Conservation (phyloP, 2,797 vertebrate species). For the Gila robusta region DNA sequence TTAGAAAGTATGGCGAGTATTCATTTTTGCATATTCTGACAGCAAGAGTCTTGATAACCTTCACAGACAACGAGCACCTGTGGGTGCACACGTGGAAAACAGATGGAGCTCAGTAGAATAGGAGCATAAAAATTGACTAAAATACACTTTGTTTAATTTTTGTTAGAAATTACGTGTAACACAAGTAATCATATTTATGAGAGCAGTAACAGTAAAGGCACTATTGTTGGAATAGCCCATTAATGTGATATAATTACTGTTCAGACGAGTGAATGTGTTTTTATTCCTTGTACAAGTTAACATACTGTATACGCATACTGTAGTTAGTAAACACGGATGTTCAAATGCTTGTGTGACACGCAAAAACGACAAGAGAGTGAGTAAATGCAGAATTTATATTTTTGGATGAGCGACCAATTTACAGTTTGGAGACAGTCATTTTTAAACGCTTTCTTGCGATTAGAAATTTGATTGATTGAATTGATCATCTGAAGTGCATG, state of each 20-base stretch:
- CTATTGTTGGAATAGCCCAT: not conserved
- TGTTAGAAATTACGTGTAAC: no score
- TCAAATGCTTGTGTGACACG: no score
- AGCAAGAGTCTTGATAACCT: not conserved
- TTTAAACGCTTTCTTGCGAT: no score
- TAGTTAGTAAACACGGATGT: no score
- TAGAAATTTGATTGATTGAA: no score
- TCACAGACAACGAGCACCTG: not conserved
- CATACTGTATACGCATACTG: no score
- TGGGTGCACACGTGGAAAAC: not conserved
- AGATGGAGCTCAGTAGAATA: not conserved
- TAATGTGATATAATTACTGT: not conserved
- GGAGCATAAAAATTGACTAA: not conserved
- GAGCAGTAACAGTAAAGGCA: not conserved
- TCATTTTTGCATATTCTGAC: not conserved
- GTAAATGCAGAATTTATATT: no score
- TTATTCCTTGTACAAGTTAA: not conserved
- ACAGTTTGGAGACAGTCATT: no score
- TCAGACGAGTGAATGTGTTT: not conserved
- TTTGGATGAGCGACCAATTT: no score
- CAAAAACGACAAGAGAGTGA: no score
- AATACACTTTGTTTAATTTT: not conserved
- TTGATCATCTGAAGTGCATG: no score
- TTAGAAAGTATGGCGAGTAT: not conserved
- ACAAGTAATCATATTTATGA: not conserved